A percentile compares a stretch with the other conserved stretches of the same genome.
Conservation (phyloP, 2,888 invertebrate species). For the Luperina nickerlii region DNA sequence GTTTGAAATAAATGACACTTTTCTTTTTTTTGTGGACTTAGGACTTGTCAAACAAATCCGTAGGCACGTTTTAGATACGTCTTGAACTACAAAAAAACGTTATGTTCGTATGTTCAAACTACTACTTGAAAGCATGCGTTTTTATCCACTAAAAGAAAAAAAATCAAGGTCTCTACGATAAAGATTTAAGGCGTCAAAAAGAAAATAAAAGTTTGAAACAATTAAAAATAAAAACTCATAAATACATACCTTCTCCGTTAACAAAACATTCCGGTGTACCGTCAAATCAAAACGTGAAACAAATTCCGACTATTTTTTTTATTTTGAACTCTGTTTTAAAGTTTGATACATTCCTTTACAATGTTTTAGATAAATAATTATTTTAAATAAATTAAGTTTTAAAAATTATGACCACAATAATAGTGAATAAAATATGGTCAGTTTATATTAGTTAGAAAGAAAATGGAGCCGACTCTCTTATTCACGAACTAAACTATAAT, state of each 20-base stretch:
- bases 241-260: slow-evolving; percentile 57
- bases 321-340: slow-evolving; percentile 55
- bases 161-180: background rate
- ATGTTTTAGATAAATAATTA: slow-evolving; percentile 36
- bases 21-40: background rate
- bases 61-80: background rate
- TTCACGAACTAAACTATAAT: background rate
- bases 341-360: slow-evolving; percentile 72
- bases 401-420: slow-evolving; percentile 26
- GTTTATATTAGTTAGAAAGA: background rate
- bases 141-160: background rate
- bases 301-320: slow-evolving; percentile 59
- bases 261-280: slow-evolving; percentile 44
- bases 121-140: background rate
- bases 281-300: slow-evolving; percentile 59
- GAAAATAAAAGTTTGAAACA: background rate
- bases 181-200: background rate
- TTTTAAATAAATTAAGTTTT: slow-evolving; percentile 46
- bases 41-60: background rate
- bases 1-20: background rate
- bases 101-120: background rate
- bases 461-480: background rate
- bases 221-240: background rate
- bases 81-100: background rate
- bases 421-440: background rate